Percentiles rank a stretch among this genome's conserved stretches.
phyloP scores from a whole-genome alignment of 2,888 invertebrate genomes.

The Pteria penguin region DNA sequence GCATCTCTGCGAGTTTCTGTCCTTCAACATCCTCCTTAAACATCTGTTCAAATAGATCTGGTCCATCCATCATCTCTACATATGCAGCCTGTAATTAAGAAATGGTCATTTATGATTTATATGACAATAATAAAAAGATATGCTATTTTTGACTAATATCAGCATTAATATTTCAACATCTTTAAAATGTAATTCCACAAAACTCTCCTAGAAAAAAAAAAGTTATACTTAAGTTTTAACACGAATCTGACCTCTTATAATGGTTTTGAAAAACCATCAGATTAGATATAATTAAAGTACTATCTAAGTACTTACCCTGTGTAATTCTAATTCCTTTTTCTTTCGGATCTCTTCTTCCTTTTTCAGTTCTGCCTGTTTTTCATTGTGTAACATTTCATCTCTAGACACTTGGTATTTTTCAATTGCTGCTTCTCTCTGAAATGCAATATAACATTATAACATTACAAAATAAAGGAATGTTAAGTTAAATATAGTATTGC shows the following conservation, averaged over 20 bases:
- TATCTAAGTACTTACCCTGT: slow-evolving; percentile 61
- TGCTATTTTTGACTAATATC: too few species aligned
- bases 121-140: too few species aligned
- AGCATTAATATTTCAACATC: too few species aligned
- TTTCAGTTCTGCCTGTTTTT: slow-evolving; percentile 72
- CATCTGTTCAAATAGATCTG: slow-evolving; percentile 76
- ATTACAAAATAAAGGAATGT: too few species aligned
- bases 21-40: slow-evolving; percentile 80
- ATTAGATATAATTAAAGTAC: not conserved
- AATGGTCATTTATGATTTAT: too few species aligned
- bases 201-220: too few species aligned
- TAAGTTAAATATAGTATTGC: too few species aligned
- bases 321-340: slow-evolving; percentile 63
- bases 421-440: slow-evolving; percentile 75
- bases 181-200: too few species aligned
- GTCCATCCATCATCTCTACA: slow-evolving; percentile 78
- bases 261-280: not conserved
- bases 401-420: slow-evolving; percentile 77
- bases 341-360: slow-evolving; percentile 63
- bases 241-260: not conserved
- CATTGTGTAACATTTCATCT: slow-evolving; percentile 78
- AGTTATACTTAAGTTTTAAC: not conserved
- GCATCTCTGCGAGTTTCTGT: slow-evolving; percentile 77
- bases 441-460: too few species aligned
- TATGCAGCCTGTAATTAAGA: slow-evolving; percentile 73